phyloP scores from a whole-genome alignment of 2,113 vertebrate genomes.

The Paramisgurnus dabryanus region DNA sequence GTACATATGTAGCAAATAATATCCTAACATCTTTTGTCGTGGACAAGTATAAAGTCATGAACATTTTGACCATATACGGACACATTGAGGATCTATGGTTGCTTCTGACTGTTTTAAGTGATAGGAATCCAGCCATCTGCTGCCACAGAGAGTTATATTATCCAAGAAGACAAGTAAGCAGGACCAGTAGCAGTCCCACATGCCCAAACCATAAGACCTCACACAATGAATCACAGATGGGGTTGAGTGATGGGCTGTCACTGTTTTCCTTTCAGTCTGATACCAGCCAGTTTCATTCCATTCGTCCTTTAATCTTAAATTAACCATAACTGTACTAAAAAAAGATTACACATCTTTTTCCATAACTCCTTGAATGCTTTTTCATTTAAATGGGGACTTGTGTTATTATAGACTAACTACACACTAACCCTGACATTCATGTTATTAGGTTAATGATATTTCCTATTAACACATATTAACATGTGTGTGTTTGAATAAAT shows the following conservation, averaged over 20 bases:
- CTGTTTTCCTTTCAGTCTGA: background rate
- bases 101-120: background rate
- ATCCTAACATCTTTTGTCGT: too few relatives aligned
- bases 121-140: background rate
- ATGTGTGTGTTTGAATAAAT: background rate
- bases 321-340: background rate
- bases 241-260: constrained; percentile 33
- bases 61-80: too few relatives aligned
- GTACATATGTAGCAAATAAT: too few relatives aligned
- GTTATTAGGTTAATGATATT: too few relatives aligned
- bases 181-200: constrained; percentile 17
- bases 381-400: too few relatives aligned
- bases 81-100: too few relatives aligned
- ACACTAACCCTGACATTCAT: background rate
- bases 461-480: background rate
- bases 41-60: too few relatives aligned
- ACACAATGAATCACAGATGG: constrained; percentile 28
- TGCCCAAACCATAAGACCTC: constrained; percentile 15
- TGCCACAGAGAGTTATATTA: background rate
- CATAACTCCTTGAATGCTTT: background rate
- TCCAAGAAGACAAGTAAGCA: constrained; percentile 14
- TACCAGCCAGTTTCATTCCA: constrained; percentile 22
- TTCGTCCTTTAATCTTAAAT: background rate
- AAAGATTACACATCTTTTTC: background rate
- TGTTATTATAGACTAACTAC: too few relatives aligned